A percentile compares a stretch with the other conserved stretches of the same genome.
Conservation (phyloP, 2,888 invertebrate species). For the Scaptomyza tumidula region DNA sequence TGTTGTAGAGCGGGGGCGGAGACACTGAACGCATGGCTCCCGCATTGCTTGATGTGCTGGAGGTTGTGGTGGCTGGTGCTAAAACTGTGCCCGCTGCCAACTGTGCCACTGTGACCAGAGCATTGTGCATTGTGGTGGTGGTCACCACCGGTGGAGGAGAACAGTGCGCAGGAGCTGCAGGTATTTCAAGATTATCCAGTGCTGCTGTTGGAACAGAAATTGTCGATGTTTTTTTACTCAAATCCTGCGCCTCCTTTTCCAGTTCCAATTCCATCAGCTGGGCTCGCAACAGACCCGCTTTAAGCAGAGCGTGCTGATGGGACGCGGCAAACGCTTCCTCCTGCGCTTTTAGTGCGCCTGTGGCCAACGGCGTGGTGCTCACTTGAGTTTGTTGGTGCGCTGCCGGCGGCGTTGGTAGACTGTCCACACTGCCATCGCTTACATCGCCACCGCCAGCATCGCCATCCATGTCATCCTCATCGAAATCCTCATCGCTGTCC, state of each 20-base stretch:
- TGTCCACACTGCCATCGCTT: constrained; percentile 55
- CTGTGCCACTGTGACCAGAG: constrained; percentile 46
- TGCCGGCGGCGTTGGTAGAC: constrained; percentile 68
- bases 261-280: constrained; percentile 70
- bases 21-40: constrained; percentile 75
- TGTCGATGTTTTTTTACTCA: constrained; percentile 73
- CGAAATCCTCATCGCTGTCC: constrained; percentile 83
- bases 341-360: constrained; percentile 61
- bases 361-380: constrained; percentile 71
- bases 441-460: constrained; percentile 63
- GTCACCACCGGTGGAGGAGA: constrained; percentile 65
- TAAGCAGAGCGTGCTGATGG: constrained; percentile 66
- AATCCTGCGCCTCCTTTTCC: constrained; percentile 79
- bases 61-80: constrained; percentile 64
- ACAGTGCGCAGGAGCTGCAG: constrained; percentile 46
- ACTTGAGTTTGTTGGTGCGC: constrained; percentile 69
- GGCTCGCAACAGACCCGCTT: constrained; percentile 63
- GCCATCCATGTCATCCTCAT: constrained; percentile 81
- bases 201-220: constrained; percentile 16
- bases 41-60: constrained; percentile 49
- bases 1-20: constrained; percentile 81
- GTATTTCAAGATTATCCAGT: constrained; percentile 16
- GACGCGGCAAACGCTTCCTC: constrained; percentile 61
- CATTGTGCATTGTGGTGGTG: constrained; percentile 54
- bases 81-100: constrained; percentile 58